Evolutionary conservation across 2,113 vertebrate genomes (phyloP), one percentile per base, ranked within the genome.

Genomic region (Anarhynchus alexandrinus): DNA sequence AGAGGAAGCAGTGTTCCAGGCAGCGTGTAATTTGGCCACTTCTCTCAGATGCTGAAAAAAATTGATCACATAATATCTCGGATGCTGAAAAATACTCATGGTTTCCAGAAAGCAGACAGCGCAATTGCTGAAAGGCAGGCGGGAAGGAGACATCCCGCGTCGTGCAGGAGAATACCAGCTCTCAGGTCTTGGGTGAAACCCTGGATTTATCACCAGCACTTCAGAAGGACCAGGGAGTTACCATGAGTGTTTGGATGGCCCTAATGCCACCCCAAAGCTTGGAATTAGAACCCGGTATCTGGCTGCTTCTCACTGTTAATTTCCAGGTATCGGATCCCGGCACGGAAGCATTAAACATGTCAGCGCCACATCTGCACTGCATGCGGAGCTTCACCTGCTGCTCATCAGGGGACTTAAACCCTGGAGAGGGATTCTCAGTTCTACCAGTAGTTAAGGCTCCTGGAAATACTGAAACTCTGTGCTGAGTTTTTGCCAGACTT

Each of bases 21-120:
- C 61, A 36, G 45, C 2, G 3, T 55, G 70, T 88, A 16, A 90
- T 92, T 82, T 72, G 57, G 80, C 59, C 20, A 5, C 65, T 91
- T 82, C 72, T 69, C 83, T 93, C 67, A 52, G 42, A 62, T 38
- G n/a, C 25, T 82, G 52, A 82, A 92, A 82, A 79, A 92, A 88
- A 38, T 16, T 79, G 66, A 57, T 42, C 8, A 6, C 9, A 0
- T 79, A 20, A 5, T 77, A 38, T 21, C 65, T 92, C 76, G 22
- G 51, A 43, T 70, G 42, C 74, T 82, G 66, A 89, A 87, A 86
- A 92, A 57, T 32, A 20, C 57, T 74, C 8, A 0, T 23, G 54
- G 25, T 62, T 91, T 92, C 71, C 67, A 57, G 67, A 73, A 73
- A 76, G 38, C 27, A 62, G 49, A 7, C 36, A 19, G 34, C 2